Evolutionary conservation across 2,797 vertebrate genomes (phyloP), one percentile per base, ranked within the genome.

Genomic region (Dromococcyx pavoninus): DNA sequence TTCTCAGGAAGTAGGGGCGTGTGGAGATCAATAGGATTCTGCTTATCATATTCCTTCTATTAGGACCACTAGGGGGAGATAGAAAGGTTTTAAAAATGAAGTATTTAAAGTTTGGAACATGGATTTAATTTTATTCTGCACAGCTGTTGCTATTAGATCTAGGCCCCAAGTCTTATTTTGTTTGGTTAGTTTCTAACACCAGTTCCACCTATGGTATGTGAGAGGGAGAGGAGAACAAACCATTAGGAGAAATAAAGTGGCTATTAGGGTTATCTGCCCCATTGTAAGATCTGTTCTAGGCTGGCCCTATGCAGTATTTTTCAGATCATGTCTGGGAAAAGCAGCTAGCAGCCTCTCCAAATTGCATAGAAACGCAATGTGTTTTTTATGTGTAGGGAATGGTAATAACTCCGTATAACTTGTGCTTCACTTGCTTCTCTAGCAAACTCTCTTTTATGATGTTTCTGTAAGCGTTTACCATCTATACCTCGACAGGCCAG

Each of bases 31-130:
- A 4, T 81, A 73, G 61, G 37, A 24, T 71, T 82, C 50, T 85
- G 19, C 22, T 60, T 84, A 17, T 41, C 64, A 4, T 61, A 18
- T 58, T 67, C 23, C 24, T 75, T 56, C 53, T 94, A 54, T 70
- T 85, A 30, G 37, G 14, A 7, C 89, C 79, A 46, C 85, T 91
- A 93, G 85, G 15, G 94, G 67, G 90, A 91, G 88, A 71, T 58
- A 90, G 37, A 78, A 91, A 96, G 76, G 51, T 82, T 94, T 80
- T 5, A 1, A 48, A 62, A 93, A 41, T 72, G 33, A 67, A 78
- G 71, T 56, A 60, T 64, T 93, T 46, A 30, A 88, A n/a, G 44
- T 73, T 7, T 44, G 56, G 35, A 82, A 69, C 6, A 32, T 64
- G 21, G 19, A 54, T 84, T 86, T 71, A 21, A 21, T 91, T 94